Percentiles rank a stretch among this genome's conserved stretches.
Conservation (phyloP, 37 sponge, comb jelly and placozoan species). For the Amphimedon queenslandica region DNA sequence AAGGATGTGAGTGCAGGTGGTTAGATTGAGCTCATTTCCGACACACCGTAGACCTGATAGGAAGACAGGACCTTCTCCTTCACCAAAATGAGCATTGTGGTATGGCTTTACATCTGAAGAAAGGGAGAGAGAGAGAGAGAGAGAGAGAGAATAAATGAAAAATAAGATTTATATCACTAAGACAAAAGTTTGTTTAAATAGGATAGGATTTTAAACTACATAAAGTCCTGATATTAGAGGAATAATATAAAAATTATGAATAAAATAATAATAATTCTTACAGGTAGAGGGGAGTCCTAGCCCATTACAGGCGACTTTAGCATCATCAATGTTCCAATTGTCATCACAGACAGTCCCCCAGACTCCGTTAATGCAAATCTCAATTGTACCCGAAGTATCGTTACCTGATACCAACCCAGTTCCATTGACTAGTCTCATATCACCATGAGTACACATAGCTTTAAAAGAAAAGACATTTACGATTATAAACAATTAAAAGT, state of each 20-base stretch:
- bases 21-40: background rate
- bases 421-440: constrained; percentile 7
- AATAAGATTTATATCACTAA: too few species aligned
- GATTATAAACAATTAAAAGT: too few species aligned
- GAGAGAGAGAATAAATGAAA: too few species aligned
- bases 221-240: background rate
- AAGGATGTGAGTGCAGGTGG: background rate
- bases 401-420: too few species aligned
- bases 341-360: constrained; percentile 47
- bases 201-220: too few species aligned
- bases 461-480: background rate
- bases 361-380: constrained; percentile 11
- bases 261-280: background rate
- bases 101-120: background rate
- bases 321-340: constrained; percentile 22
- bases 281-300: constrained; percentile 7
- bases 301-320: constrained; percentile 27
- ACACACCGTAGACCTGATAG: background rate
- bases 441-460: constrained; percentile 7
- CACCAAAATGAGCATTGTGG: background rate
- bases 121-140: too few species aligned
- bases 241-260: background rate
- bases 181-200: too few species aligned
- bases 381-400: constrained; percentile 14
- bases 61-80: background rate